Base-by-base conservation (phyloP, 2,797 vertebrate species). In the Caiman crocodilus region DNA sequence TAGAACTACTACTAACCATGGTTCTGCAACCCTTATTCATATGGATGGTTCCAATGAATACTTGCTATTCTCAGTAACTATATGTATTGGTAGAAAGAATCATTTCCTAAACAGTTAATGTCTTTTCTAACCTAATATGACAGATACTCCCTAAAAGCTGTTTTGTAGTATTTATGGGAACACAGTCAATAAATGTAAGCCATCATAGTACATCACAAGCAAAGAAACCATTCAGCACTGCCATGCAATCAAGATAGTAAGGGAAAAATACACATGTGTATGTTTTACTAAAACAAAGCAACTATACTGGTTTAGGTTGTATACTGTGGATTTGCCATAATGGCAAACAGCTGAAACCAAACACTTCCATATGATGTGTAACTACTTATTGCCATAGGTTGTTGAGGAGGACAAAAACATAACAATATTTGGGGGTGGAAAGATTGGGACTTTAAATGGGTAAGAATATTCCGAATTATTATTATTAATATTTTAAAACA, bases 221-320 rank as follows among this genome's bases (percentile, higher is more conserved):
- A 74, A 8, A 80, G 56, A 89, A 94, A 86, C 1, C 1, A 16
- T 92, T 94, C 32, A 87, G 16, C 1, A 0, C 7, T 77, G 59
- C 5, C 32, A 76, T 80, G 9, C 5, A 15, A 35, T 90, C 56
- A 25, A 15, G 13, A 35, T 42, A 42, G 67, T 23, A 74, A 78
- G 18, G 14, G 76, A 3, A 26, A 85, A 57, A 90, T 12, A 55
- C 14, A 86, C 84, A 76, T 4, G 69, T 5, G 7, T 0, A 74
- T 7, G 86, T 92, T 92, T 89, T 32, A 74, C 84, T 42, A 71
- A 85, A 82, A 87, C 21, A 85, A 86, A 93, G 35, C 65, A 58
- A 56, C 2, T 94, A 42, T 1, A 0, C 56, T 83, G 28, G 12
- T 90, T 14, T 59, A 74, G 64, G 56, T 79, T 69, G 16, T 67